Base-by-base conservation (phyloP, 2,888 invertebrate genomes). In the Dioctria rufipes region DNA sequence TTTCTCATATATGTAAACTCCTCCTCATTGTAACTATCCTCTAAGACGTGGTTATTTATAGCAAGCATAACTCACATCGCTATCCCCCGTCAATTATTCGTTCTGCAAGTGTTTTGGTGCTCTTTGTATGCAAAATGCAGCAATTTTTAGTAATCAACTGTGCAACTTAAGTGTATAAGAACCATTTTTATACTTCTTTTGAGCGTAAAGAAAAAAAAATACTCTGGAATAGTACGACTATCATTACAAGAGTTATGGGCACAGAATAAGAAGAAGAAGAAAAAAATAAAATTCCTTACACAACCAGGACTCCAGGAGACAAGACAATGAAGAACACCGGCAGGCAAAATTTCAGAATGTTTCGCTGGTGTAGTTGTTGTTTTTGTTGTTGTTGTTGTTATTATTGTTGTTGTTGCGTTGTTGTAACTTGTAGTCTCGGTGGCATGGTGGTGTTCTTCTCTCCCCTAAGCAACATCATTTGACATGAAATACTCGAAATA, bases 401-500 rank as follows among this genome's bases (percentile, higher is more conserved):
- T 25, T 42, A 43, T 43, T 54, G 51, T 67, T 51, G 11, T 58
- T 37, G 65, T 65, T 65, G 49, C 25, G 25, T 25, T 25, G 0
- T 25, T 25, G 25, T 25, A 25, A 25, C 25, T 25, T 25, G 25
- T 25, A 25, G 25, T 25, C 25, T 25, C 25, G 25, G 25, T 25
- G 37, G 25, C 39, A 51, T 37, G 43, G 25, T 46, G 63, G 8
- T 65, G 42, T 25, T 40, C 39, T 25, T 46, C 54, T n/a, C 61
- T 9, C 40, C 40, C 40, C 43, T 9, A 58, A 71, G 51, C 75
- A 73, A 80, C 25, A 80, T 81, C 81, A 75, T 81, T 63, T 75
- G 66, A 80, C 81, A 79, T 80, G 80, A 81, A 81, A 79, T 81
- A 75, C 79, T 78, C 65, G 66, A 80, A 81, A 81, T 81, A 66